Base-by-base conservation (phyloP, 2,888 invertebrate genomes). In the Ecliptopera silaceata region DNA sequence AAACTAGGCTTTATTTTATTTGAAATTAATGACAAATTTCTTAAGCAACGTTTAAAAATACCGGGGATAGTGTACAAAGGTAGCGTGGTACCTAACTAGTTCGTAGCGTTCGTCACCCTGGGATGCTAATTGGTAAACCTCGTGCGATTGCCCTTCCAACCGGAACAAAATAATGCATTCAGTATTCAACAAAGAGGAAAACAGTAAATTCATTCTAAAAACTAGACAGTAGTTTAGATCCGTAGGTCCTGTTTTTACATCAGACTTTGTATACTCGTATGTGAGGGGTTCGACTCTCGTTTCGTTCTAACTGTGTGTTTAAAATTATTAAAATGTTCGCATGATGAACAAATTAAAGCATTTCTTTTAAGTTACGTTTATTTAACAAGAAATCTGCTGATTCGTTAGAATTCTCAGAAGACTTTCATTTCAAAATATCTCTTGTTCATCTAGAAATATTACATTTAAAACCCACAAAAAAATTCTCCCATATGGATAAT, bases 101-200 rank as follows among this genome's bases (percentile, higher is more conserved):
- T 50, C 32, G 41, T 39, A 32, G 46, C 52, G 15, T 52, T 44
- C 43, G 31, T 52, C 57, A 52, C 44, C 32, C 42, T 38, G 39
- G 44, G 48, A 48, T 41, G 53, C 53, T 58, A 53, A 58, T 58
- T 58, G 34, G 45, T 49, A 44, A 49, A 22, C 31, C 34, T 41
- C n/a, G 45, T 32, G 44, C 39, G 52, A 13, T 44, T 43, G 43
- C 52, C 48, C 49, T 50, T 45, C 53, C 46, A 53, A 52, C 29
- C 17, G 26, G 39, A 48, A 53, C 49, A 41, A 31, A 52, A 48
- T 43, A 48, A 41, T 44, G 41, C 36, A 52, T 48, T 18, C 26
- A 42, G 31, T 13, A 26, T 46, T 49, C 13, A 34, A 18, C 34
- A 29, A 43, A 32, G 31, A 38, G 10, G 31, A 39, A 11, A 26